Percentiles rank a stretch among this genome's conserved stretches.
phyloP scores from a whole-genome alignment of 2,113 vertebrate genomes.

The Neogobius melanostomus region DNA sequence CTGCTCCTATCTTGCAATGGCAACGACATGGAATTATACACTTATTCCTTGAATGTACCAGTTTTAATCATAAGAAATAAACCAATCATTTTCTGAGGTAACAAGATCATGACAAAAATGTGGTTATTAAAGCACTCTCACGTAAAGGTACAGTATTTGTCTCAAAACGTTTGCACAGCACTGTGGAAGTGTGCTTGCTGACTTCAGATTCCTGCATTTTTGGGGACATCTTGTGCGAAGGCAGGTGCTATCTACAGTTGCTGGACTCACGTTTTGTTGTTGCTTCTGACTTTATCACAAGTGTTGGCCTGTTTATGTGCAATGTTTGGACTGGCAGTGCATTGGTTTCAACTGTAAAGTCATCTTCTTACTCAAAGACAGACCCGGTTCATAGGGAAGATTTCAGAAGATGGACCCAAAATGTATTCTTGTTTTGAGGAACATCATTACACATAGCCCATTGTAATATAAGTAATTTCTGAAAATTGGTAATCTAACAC shows the following conservation, averaged over 20 bases:
- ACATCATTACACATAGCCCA: neutral
- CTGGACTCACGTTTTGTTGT: slow-evolving; percentile 28
- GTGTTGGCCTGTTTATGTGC: slow-evolving; percentile 62
- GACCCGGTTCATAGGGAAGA: neutral
- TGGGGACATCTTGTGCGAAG: slow-evolving; percentile 54
- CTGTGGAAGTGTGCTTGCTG: slow-evolving; percentile 34
- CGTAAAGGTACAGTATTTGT: neutral
- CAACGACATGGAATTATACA: too few species aligned
- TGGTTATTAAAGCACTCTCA: too few species aligned
- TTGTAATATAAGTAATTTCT: neutral
- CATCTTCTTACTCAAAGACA: neutral
- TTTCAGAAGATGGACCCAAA: neutral
- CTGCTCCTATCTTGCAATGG: too few species aligned
- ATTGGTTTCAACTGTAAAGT: slow-evolving; percentile 33
- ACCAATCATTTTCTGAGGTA: too few species aligned
- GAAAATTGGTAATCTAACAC: neutral
- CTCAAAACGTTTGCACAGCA: slow-evolving; percentile 14
- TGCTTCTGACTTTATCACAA: slow-evolving; percentile 54
- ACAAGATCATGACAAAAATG: too few species aligned
- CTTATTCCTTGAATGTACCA: too few species aligned
- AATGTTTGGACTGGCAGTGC: slow-evolving; percentile 67
- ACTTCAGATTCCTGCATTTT: slow-evolving; percentile 33
- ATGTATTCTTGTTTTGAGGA: neutral
- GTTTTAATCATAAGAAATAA: too few species aligned
- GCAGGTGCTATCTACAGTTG: slow-evolving; percentile 45